Evolutionary conservation across 2,113 vertebrate species (phyloP), one percentile per base, ranked within the genome.

Genomic region (Leuciscus idus): DNA sequence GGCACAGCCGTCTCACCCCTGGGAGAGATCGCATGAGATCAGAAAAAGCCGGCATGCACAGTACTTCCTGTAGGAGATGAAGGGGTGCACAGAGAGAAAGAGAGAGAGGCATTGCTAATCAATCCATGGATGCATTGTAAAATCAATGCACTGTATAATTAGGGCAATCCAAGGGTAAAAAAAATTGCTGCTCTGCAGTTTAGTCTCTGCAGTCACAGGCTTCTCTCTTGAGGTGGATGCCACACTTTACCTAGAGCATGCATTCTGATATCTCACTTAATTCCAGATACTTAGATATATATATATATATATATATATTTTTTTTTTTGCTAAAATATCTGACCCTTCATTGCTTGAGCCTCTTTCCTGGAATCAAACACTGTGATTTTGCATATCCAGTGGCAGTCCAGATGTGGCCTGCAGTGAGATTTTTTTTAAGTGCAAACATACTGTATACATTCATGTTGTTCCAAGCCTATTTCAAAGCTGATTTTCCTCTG

Each of bases 101-200:
- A 57, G 55, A 57, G 55, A 23, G 23, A 93, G 91, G 92, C 92
- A 94, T 94, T 90, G 89, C 95, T 96, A 96, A 96, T 97, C 96
- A 97, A 97, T 97, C 94, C 94, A 95, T 94, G 95, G 93, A 95
- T 95, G 96, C 95, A 96, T 95, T 96, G 96, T 96, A 97, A 97
- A 97, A 97, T 98, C 97, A 97, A 98, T 98, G 96, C 93, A 90
- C 93, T 96, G 96, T 96, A 97, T 97, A 97, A 97, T 97, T 96
- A 97, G 96, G 96, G 95, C 96, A 96, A 95, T 96, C 94, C 96
- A 97, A 97, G 96, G 96, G 94, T 96, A 96, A 94, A 95, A 95
- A 94, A 95, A 92, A 90, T 55, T 91, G 89, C 84, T 91, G 88
- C 91, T 90, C 89, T 90, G 90, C 91, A 91, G 94, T 92, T 90